Evolutionary conservation across 2,797 vertebrate genomes (phyloP).

Genomic region (Sebastiscus tertius): DNA sequence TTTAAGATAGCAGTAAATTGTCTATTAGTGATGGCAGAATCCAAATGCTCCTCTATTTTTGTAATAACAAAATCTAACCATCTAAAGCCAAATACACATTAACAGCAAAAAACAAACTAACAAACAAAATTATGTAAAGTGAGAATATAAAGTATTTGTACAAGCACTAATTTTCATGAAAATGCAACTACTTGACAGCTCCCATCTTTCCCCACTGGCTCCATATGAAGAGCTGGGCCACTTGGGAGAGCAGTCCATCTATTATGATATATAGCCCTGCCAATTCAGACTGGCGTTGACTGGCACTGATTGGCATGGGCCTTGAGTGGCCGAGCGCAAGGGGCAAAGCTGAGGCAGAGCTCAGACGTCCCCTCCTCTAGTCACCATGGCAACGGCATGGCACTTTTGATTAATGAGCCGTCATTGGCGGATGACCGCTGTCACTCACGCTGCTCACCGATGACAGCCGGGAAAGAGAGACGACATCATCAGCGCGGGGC

Average conservation of each 20-base stretch:
- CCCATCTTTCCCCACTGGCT: constrained; percentile 23
- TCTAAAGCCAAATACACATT: neutral
- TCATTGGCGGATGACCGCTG: constrained; percentile 79
- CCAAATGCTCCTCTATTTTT: neutral
- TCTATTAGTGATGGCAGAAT: neutral
- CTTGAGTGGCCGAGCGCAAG: constrained; percentile 50
- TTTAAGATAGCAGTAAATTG: neutral
- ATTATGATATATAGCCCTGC: constrained; percentile 68
- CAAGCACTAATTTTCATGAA: constrained; percentile 13
- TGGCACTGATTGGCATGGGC: constrained; percentile 72
- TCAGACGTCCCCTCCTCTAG: constrained; percentile 28
- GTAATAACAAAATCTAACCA: neutral
- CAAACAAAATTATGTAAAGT: neutral
- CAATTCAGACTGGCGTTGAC: constrained; percentile 76
- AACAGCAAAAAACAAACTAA: neutral
- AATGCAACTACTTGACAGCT: constrained; percentile 29
- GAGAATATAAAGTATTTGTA: neutral
- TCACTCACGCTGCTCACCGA: constrained; percentile 67
- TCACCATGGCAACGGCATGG: constrained; percentile 73
- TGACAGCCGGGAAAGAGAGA: constrained; percentile 64
- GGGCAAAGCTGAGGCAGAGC: constrained; percentile 64
- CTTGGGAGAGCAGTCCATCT: constrained; percentile 49
- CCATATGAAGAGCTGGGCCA: constrained; percentile 36
- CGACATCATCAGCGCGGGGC: constrained; percentile 53
- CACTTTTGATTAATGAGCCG: constrained; percentile 83